A percentile compares a stretch with the other conserved stretches of the same genome.
Evolutionary conservation across 2,888 invertebrate species (phyloP).

Genomic region (Lordiphosa andalusiaca): DNA sequence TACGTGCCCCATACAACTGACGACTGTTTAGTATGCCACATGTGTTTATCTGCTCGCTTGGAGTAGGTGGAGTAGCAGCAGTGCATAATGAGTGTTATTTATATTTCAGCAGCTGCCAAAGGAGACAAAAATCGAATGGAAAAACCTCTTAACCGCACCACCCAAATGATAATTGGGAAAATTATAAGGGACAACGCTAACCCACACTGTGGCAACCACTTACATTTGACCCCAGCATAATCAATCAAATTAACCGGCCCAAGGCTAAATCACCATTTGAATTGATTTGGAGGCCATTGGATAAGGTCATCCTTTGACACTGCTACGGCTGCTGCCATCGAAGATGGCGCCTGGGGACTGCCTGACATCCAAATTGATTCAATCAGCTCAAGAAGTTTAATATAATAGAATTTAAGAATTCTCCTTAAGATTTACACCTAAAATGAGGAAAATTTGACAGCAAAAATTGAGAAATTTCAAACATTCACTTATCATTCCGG

Average conservation of each 20-base stretch:
- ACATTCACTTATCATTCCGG: not conserved
- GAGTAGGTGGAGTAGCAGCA: constrained; percentile 30
- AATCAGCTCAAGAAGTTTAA: constrained; percentile 8
- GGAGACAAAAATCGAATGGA: constrained; percentile 32
- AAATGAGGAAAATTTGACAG: constrained; percentile 14
- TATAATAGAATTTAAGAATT: constrained; percentile 2
- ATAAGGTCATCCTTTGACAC: constrained; percentile 21
- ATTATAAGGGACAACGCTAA: not conserved
- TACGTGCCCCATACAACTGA: constrained; percentile 39
- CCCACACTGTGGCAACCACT: not conserved
- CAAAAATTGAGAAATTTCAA: not conserved
- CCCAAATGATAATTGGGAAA: constrained; percentile 26
- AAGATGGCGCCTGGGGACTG: not conserved
- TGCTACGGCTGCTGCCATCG: constrained; percentile 1
- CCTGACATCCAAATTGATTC: constrained; percentile 32
- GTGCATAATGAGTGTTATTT: constrained; percentile 62
- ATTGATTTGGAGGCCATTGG: constrained; percentile 25
- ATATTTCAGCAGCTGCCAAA: constrained; percentile 53
- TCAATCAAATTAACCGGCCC: constrained; percentile 39
- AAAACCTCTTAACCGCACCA: constrained; percentile 30
- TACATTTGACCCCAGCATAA: constrained; percentile 17
- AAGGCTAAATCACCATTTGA: constrained; percentile 22
- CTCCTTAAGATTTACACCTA: constrained; percentile 21
- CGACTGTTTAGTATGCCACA: constrained; percentile 27
- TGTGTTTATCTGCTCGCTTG: constrained; percentile 12